Percentiles rank a stretch among this genome's conserved stretches.
Evolutionary conservation across 64 coral and sea anemone species (phyloP).

Genomic region (Dendrophyllia cribrosa): DNA sequence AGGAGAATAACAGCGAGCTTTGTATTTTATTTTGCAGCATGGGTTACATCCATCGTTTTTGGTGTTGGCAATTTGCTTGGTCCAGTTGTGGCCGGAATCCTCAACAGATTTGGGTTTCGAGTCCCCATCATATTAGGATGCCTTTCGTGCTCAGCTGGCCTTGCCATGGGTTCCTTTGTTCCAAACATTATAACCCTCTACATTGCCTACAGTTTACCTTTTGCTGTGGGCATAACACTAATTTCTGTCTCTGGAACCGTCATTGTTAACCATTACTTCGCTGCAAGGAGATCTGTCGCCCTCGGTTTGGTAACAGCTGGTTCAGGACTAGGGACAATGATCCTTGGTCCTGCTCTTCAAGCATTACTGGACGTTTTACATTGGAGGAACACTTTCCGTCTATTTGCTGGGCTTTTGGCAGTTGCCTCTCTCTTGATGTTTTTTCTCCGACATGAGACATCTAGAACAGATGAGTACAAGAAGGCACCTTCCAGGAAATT

Average conservation of each 20-base stretch:
- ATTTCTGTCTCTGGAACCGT: background rate
- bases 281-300: background rate
- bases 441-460: background rate
- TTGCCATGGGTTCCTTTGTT: background rate
- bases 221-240: background rate
- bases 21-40: background rate
- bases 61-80: background rate
- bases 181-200: background rate
- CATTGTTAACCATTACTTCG: conserved; percentile 4
- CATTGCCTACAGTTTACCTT: conserved; percentile 24
- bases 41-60: background rate
- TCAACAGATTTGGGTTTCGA: conserved; percentile 33
- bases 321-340: conserved; percentile 25
- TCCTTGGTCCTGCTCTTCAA: conserved; percentile 17
- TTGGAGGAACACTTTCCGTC: conserved; percentile 13
- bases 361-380: background rate
- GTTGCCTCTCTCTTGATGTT: background rate
- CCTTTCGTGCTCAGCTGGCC: background rate
- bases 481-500: background rate
- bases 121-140: background rate
- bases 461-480: background rate
- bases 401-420: background rate
- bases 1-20: background rate
- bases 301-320: conserved; percentile 12
- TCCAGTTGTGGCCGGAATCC: background rate